Conservation (phyloP, 2,113 vertebrate species). For the Naja naja region DNA sequence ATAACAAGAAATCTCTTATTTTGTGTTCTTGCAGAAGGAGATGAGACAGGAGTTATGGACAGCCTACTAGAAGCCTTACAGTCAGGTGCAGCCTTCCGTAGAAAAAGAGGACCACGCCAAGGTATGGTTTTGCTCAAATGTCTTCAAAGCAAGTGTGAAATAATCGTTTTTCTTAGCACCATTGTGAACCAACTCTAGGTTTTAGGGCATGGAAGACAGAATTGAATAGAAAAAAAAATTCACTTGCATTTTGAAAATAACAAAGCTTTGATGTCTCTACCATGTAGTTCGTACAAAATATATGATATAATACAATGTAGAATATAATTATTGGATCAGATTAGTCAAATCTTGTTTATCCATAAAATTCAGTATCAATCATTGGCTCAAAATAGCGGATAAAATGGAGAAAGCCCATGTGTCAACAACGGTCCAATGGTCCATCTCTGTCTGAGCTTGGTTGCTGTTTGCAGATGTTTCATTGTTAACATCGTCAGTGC, state of each 20-base stretch:
- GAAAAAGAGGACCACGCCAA: constrained; percentile 78
- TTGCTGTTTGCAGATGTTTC: too few species aligned
- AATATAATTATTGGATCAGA: not conserved
- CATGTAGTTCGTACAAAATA: not conserved
- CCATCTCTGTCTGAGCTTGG: too few species aligned
- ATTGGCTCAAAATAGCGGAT: not conserved
- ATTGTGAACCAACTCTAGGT: not conserved
- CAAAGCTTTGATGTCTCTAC: not conserved
- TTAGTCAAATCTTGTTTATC: not conserved
- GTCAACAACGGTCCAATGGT: too few species aligned
- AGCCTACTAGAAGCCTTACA: constrained; percentile 78
- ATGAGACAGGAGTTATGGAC: constrained; percentile 80
- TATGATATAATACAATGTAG: not conserved
- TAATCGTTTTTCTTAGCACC: not conserved
- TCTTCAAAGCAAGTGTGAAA: not conserved
- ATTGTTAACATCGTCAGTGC: too few species aligned
- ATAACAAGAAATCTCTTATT: not conserved
- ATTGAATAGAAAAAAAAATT: not conserved
- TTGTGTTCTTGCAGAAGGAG: constrained; percentile 67
- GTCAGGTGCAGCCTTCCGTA: constrained; percentile 77
- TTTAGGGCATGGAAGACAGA: not conserved
- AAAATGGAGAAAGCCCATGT: not conserved
- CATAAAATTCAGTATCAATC: not conserved
- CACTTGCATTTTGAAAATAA: not conserved
- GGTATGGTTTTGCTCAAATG: constrained; percentile 49